Percentiles rank a stretch among this genome's conserved stretches.
Evolutionary conservation across 1,140 invertebrate species (phyloP).

Genomic region (Eumaeus atala): DNA sequence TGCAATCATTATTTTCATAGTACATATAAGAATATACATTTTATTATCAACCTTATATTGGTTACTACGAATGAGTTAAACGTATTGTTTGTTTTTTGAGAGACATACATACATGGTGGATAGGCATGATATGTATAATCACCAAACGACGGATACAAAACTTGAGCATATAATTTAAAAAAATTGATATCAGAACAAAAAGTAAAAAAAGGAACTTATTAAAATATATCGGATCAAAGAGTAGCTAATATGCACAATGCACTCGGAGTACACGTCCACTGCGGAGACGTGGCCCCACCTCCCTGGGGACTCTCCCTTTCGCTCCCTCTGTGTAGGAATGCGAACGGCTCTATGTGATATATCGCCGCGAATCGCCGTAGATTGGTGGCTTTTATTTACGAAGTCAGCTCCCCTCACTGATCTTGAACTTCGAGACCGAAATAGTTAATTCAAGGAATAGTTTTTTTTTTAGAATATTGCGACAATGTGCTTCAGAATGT

Average conservation of each 20-base stretch:
- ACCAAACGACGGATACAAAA: too few relatives aligned
- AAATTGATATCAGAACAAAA: too few relatives aligned
- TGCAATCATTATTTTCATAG: too few relatives aligned
- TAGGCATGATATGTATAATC: too few relatives aligned
- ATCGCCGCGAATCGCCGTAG: slow-evolving; percentile 23
- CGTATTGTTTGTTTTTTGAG: too few relatives aligned
- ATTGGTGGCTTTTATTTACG: slow-evolving; percentile 46
- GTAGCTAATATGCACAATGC: slow-evolving; percentile 32
- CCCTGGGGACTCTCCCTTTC: slow-evolving; percentile 71
- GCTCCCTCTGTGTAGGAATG: slow-evolving; percentile 28
- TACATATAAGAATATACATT: too few relatives aligned
- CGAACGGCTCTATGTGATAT: slow-evolving; percentile 30
- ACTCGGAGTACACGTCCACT: slow-evolving; percentile 38
- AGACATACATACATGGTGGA: too few relatives aligned
- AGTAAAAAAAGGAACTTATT: background rate
- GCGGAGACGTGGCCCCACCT: slow-evolving; percentile 68
- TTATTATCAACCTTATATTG: too few relatives aligned
- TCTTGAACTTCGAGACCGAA: slow-evolving; percentile 30
- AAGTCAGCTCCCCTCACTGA: slow-evolving; percentile 24
- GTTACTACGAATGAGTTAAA: too few relatives aligned
- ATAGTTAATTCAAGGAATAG: slow-evolving; percentile 1
- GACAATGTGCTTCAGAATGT: too few relatives aligned
- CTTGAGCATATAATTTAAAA: too few relatives aligned
- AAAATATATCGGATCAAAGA: slow-evolving; percentile 16
- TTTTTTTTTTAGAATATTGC: too few relatives aligned